Evolutionary conservation across 2,113 vertebrate genomes (phyloP), one percentile per base, ranked within the genome.

Genomic region (Trematocara unimaculatum): DNA sequence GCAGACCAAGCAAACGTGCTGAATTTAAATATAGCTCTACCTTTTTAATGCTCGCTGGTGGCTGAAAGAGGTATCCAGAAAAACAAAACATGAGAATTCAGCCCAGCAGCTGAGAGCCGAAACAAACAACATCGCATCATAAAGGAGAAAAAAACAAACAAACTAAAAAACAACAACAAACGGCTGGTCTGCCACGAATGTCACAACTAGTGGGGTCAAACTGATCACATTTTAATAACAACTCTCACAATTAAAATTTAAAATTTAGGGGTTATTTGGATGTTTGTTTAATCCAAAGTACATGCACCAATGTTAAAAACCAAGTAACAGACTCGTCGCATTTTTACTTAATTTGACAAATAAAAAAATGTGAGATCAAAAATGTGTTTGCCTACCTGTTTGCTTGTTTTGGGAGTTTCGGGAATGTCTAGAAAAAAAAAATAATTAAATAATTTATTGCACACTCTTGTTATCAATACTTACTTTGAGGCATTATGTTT

Each of bases 21-120:
- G 18, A 54, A 89, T 67, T 85, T 8, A 79, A 93, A 87, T 23
- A 86, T 3, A 64, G 55, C 20, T 90, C 86, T 95, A 96, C 95
- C 95, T 96, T 96, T 84, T 96, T 96, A 87, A 93, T 2, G 86
- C n/a, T 95, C 67, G 6, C 20, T 60, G 94, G 84, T n/a, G 80
- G 89, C 94, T 96, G 94, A 9, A 91, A 93, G 81, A 83, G 4
- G 55, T 74, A 20, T 93, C 86, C 7, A 84, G 29, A 85, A 81
- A 88, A 84, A 92, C 49, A 91, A 62, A 64, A 49, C 74, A 89
- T 72, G 26, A 85, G 6, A 84, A 49, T 5, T 86, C 33, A 64
- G 26, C 23, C 47, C 33, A 82, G 45, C 74, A 26, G 8, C 60
- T 42, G 20, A 77, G 5, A 86, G 62, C 26, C 23, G 4, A 56